Conservation (phyloP, 2,113 vertebrate species). For the Spea multiplicata region DNA sequence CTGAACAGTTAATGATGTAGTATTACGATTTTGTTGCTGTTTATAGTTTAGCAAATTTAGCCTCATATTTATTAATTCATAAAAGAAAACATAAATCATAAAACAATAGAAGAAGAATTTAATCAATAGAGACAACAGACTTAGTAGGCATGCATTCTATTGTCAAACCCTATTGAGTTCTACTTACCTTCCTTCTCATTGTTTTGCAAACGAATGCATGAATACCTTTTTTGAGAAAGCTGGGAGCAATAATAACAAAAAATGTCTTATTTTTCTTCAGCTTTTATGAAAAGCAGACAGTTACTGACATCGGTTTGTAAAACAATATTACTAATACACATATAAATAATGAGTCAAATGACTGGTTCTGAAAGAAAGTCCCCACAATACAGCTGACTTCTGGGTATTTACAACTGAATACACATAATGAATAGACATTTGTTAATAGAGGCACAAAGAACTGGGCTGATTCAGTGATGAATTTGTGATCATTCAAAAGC, state of each 20-base stretch:
- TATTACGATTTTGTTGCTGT: no score
- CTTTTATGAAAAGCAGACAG: not conserved
- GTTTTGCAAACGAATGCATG: not conserved
- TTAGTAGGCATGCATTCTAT: no score
- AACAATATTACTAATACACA: not conserved
- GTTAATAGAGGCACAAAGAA: not conserved
- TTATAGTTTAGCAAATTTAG: no score
- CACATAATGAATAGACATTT: slow-evolving; percentile 3
- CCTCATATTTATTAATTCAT: no score
- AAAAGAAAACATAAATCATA: no score
- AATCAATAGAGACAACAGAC: no score
- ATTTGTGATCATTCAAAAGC: not conserved
- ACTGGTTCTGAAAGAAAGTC: slow-evolving; percentile 5
- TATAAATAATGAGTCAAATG: not conserved
- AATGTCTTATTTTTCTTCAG: not conserved
- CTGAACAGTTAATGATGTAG: no score
- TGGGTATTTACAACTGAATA: not conserved
- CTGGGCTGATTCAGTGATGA: not conserved
- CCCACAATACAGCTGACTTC: not conserved
- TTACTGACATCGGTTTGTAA: not conserved
- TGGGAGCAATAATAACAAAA: no score
- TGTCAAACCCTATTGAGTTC: no score
- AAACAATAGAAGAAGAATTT: no score
- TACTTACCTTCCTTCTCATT: no score
- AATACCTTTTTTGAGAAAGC: not conserved